A percentile compares a stretch with the other conserved stretches of the same genome.
These are phyloP conservation scores for Pseudochaenichthys georgianus DNA, from an alignment of 2,797 vertebrate genomes.

Conservation along the genomic window DNA sequence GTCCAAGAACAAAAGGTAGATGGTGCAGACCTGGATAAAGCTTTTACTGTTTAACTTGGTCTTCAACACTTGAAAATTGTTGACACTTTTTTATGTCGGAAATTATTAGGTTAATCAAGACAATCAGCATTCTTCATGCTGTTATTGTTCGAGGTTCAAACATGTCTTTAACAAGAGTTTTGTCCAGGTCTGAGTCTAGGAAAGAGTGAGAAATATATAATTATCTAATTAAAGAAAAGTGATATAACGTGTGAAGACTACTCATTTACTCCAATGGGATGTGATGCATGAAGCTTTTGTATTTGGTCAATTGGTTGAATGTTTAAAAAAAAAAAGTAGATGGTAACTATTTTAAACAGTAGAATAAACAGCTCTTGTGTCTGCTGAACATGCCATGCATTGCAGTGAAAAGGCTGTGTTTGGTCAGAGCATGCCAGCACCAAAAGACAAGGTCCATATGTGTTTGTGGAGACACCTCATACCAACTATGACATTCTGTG, in stretches of 20 bases:
- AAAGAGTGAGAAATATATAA: slow-evolving; percentile 5
- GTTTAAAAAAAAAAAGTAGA: not conserved
- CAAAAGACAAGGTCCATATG: slow-evolving; percentile 66
- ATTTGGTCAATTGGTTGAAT: too few relatives aligned
- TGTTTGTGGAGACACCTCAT: slow-evolving; percentile 61
- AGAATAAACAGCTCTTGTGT: slow-evolving; percentile 20
- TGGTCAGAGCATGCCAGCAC: slow-evolving; percentile 44
- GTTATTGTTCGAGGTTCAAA: not conserved
- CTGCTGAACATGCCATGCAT: slow-evolving; percentile 32
- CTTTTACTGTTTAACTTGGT: not conserved
- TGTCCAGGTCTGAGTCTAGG: slow-evolving; percentile 24
- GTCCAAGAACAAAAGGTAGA: slow-evolving; percentile 73
- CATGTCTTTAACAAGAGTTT: slow-evolving; percentile 22
- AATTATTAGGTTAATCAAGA: not conserved
- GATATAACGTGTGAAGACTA: not conserved
- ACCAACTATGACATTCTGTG: slow-evolving; percentile 72
- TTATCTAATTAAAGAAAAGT: slow-evolving; percentile 2
- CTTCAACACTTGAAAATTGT: not conserved
- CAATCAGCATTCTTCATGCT: not conserved
- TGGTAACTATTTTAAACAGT: slow-evolving; percentile 28
- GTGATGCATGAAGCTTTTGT: slow-evolving; percentile 7
- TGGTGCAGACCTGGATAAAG: slow-evolving; percentile 41
- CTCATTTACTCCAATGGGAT: not conserved
- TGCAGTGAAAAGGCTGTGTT: slow-evolving; percentile 44
- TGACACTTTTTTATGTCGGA: not conserved